phyloP scores from a whole-genome alignment of 2,888 invertebrate species.

The Synergus itoensis region DNA sequence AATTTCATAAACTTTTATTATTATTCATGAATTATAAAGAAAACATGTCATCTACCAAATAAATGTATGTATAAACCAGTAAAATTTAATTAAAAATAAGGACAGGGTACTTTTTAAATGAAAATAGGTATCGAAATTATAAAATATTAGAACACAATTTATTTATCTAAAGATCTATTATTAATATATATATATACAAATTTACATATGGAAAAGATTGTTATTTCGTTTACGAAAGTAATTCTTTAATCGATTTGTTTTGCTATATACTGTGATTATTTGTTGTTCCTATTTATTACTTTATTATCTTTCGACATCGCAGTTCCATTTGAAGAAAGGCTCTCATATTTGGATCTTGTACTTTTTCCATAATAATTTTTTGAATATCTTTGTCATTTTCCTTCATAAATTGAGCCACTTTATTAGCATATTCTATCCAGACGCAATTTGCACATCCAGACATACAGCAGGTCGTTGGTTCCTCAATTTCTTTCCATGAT shows the following conservation, averaged over 20 bases:
- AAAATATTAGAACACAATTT: neutral
- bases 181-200: neutral
- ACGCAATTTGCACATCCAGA: slow-evolving; percentile 96
- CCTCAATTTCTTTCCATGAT: slow-evolving; percentile 79
- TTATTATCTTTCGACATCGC: slow-evolving; percentile 72
- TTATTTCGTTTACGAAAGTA: neutral
- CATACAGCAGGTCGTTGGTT: slow-evolving; percentile 93
- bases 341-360: slow-evolving; percentile 89
- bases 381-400: slow-evolving; percentile 85
- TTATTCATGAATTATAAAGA: neutral
- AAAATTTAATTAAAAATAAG: neutral
- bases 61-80: neutral
- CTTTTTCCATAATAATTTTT: slow-evolving; percentile 85
- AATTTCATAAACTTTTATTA: neutral
- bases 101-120: neutral
- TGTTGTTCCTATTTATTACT: slow-evolving; percentile 49
- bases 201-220: neutral
- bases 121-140: neutral
- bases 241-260: neutral
- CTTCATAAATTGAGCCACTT: slow-evolving; percentile 82
- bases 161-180: neutral
- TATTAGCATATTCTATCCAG: slow-evolving; percentile 93
- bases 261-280: neutral
- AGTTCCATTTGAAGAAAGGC: slow-evolving; percentile 91
- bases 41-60: neutral